Evolutionary conservation across 2,797 vertebrate species (phyloP).

Genomic region (Gallirallus australis): DNA sequence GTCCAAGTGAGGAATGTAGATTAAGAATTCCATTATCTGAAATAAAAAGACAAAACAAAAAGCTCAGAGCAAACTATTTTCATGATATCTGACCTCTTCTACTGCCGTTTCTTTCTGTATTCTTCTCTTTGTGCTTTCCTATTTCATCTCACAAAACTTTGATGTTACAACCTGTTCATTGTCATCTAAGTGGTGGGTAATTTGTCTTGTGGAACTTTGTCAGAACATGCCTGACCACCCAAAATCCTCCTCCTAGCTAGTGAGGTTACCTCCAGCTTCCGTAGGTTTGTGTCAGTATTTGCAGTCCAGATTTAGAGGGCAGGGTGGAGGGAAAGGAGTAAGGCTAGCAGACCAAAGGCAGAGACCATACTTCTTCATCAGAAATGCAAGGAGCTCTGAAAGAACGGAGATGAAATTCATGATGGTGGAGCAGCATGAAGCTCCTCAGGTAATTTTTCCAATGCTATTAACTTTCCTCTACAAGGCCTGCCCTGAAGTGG

Average conservation of each 20-base stretch:
- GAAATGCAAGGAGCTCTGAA: not conserved
- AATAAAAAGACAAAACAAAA: conserved; percentile 29
- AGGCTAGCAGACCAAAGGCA: not conserved
- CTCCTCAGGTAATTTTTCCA: conserved; percentile 16
- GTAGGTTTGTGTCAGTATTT: not conserved
- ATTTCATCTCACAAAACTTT: conserved; percentile 9
- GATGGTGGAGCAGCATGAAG: conserved; percentile 3
- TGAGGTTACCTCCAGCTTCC: not conserved
- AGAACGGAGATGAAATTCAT: not conserved
- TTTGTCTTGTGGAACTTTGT: conserved; percentile 34
- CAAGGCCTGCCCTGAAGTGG: conserved; percentile 1
- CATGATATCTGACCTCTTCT: conserved; percentile 34
- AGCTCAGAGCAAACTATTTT: conserved; percentile 40
- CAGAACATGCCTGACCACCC: conserved; percentile 57
- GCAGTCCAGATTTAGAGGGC: not conserved
- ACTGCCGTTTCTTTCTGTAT: not conserved
- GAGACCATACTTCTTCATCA: not conserved
- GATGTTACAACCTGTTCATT: conserved; percentile 45
- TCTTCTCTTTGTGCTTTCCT: conserved; percentile 35
- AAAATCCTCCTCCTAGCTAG: conserved; percentile 45
- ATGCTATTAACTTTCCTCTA: conserved; percentile 45
- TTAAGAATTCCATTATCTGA: conserved; percentile 11
- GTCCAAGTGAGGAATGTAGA: conserved; percentile 18
- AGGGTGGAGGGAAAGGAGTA: not conserved
- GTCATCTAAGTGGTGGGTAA: conserved; percentile 41